Conservation (phyloP, 1,140 invertebrate species). For the Camponotus pennsylvanicus region DNA sequence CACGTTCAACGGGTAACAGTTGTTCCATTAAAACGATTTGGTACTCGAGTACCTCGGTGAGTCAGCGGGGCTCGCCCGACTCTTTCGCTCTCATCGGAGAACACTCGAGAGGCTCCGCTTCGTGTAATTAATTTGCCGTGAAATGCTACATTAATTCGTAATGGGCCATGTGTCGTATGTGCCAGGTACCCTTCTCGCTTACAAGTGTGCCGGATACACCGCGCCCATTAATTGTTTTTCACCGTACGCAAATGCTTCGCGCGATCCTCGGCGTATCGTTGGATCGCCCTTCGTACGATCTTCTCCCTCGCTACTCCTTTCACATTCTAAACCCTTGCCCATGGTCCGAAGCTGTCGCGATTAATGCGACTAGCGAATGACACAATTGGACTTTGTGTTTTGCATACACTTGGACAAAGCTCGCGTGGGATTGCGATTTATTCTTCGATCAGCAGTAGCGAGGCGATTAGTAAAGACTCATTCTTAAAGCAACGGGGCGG, state of each 20-base stretch:
- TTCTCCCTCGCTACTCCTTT: constrained; percentile 13
- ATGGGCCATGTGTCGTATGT: constrained; percentile 82
- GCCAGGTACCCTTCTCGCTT: constrained; percentile 77
- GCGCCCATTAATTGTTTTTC: constrained; percentile 68
- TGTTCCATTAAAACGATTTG: constrained; percentile 85
- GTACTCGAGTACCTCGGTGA: constrained; percentile 79
- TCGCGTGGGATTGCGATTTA: constrained; percentile 22
- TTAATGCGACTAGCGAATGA: constrained; percentile 35
- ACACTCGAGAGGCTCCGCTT: constrained; percentile 79
- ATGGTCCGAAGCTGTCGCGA: neutral
- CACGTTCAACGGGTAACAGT: constrained; percentile 80
- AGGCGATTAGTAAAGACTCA: neutral
- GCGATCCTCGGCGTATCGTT: constrained; percentile 20
- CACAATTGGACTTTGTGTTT: constrained; percentile 33
- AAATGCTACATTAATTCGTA: constrained; percentile 84
- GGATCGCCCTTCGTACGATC: constrained; percentile 28
- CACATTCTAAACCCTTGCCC: neutral
- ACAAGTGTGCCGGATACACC: constrained; percentile 69
- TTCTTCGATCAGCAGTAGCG: neutral
- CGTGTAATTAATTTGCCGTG: constrained; percentile 83
- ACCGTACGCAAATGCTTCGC: constrained; percentile 57
- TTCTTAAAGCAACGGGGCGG: neutral
- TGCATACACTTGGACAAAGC: constrained; percentile 11
- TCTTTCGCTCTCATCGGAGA: constrained; percentile 73
- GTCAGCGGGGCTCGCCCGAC: constrained; percentile 77